Percentiles rank a stretch among this genome's conserved stretches.
phyloP scores from a whole-genome alignment of 2,113 vertebrate genomes.

The Plecturocebus donacophilus region DNA sequence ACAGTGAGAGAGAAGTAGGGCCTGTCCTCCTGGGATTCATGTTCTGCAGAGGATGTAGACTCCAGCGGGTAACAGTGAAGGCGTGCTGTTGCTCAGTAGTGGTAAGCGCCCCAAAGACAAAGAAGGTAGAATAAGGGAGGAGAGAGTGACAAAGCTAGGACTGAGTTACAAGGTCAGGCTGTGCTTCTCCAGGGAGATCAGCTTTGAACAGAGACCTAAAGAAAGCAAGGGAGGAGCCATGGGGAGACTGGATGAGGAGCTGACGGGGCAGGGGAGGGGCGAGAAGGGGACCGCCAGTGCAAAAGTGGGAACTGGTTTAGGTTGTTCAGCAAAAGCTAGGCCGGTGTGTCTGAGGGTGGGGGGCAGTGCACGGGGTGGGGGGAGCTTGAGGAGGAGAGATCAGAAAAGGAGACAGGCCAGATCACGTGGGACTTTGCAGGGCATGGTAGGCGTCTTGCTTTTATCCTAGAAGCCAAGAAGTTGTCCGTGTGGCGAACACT shows the following conservation, averaged over 20 bases:
- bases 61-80: background rate
- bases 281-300: background rate
- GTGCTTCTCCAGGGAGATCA: background rate
- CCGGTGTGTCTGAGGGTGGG: background rate
- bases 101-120: background rate
- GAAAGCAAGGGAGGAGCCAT: background rate
- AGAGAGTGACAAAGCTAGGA: background rate
- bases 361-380: background rate
- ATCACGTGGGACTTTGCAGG: background rate
- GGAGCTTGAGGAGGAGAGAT: background rate
- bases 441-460: background rate
- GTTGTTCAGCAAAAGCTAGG: background rate
- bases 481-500: rapidly evolving
- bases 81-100: background rate
- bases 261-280: background rate
- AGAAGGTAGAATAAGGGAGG: background rate
- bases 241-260: too few species aligned
- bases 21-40: background rate
- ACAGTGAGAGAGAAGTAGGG: background rate
- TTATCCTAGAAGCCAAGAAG: background rate
- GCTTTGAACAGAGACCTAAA: background rate
- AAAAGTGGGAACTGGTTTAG: background rate
- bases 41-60: background rate
- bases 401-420: background rate
- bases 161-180: background rate